Evolutionary conservation across 2,113 vertebrate genomes (phyloP), one percentile per base, ranked within the genome.

Genomic region (Pipa parva): DNA sequence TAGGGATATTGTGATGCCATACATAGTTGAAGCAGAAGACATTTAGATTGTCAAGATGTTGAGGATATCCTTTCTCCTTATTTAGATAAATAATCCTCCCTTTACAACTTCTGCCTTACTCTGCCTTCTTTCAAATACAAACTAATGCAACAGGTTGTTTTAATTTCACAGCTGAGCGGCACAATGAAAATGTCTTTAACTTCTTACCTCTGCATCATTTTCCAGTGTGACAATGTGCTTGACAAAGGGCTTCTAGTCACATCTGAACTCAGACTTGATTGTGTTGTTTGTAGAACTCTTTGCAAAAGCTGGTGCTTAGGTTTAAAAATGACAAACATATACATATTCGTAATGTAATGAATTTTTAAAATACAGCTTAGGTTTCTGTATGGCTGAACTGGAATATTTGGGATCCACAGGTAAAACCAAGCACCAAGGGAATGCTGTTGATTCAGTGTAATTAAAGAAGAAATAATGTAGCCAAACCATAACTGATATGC

Each of bases 141-240:
- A 73, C 58, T 63, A 71, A 82, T 74, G 73, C 1, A 50, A 80
- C 77, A 80, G 48, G 63, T 59, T 69, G 75, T 78, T 81, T 79
- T 81, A 78, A 87, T 84, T 84, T 87, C 77, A 86, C 82, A 77
- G 61, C 64, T 81, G 77, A 80, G 70, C 57, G 81, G 70, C 80
- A 75, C 80, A 81, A 71, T 78, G 72, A 82, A 79, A 75, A 56
- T 76, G 81, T 82, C 75, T 76, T 58, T 71, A 73, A 37, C 68
- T 56, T 61, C 61, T 72, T 65, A 42, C 63, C 39, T 76, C 71
- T 76, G 73, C 58, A 76, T 64, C 79, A 68, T 81, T 76, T 76
- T 39, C 64, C 73, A 79, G 73, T 73, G 49, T 74, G 25, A 25
- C 51, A 51, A 39, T 17, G 28, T 29, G 27, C 28, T 51, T 68